Base-by-base conservation (phyloP, 2,888 invertebrate genomes). In the Holacanthella duospinosa region DNA sequence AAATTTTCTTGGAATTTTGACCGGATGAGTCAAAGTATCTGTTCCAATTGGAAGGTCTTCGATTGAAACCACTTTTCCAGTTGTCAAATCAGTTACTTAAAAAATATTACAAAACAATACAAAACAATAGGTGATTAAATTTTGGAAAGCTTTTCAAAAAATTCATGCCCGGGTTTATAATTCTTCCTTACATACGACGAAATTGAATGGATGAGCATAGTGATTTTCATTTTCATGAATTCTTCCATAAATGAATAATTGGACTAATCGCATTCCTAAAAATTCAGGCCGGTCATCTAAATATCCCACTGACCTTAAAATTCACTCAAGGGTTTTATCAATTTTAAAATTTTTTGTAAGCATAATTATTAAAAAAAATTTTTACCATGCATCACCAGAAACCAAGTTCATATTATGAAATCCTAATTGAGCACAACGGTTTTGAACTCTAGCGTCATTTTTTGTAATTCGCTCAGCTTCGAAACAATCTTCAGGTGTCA, bases 401-500 rank as follows among this genome's bases (percentile, higher is more conserved):
- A 48, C 43, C n/a, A 25, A 28, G 19, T 26, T 27, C 36, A 43
- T 59, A n/a, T 59, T 27, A 48, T 19, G 19, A 28, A 44, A 48
- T 26, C 48, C 59, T 26, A 44, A 28, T n/a, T 59, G 24, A 3
- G 6, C 28, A 59, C 12, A 25, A 9, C 21, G 27, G 12, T n/a
- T n/a, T 6, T 16, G 26, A 24, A 57, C 57, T 2, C n/a, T 21
- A n/a, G 57, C 29, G 29, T 57, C 29, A 28, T 27, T 29, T 29
- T 29, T 57, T 3, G 57, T 24, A 27, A 57, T 43, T 44, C 9
- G 21, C 59, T 69, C 68, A 12, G 68, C 58, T 19, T 60, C 56
- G 3, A 65, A 36, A 24, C 68, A 66, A 27, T 70, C 71, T 36
- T 71, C 69, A 2, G 68, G 67, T 1, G 65, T 64, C 21, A 70